Evolutionary conservation across 2,888 invertebrate genomes (phyloP).

Genomic region (Antheraea assamensis): DNA sequence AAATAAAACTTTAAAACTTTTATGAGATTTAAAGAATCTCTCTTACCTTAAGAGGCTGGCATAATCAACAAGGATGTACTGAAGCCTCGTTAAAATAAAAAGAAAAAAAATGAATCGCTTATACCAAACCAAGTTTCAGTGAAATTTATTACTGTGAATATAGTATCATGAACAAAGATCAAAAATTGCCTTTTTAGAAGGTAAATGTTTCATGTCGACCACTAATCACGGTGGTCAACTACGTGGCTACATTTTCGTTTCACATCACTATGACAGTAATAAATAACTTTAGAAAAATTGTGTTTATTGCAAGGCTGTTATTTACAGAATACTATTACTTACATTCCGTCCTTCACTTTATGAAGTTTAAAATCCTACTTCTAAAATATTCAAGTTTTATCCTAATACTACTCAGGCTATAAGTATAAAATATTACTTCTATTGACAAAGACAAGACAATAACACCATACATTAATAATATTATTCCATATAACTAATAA

Average conservation of each 20-base stretch:
- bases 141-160: background rate
- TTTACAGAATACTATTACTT: background rate
- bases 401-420: background rate
- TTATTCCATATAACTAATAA: background rate
- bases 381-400: background rate
- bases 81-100: too few relatives aligned
- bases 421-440: background rate
- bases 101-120: too few relatives aligned
- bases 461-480: background rate
- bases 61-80: too few relatives aligned
- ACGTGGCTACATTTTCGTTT: background rate
- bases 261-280: background rate
- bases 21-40: background rate
- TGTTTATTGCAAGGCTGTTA: background rate
- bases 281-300: background rate
- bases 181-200: background rate
- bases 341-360: background rate
- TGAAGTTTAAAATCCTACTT: background rate
- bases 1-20: too few relatives aligned
- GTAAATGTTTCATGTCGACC: background rate
- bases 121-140: too few relatives aligned
- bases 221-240: background rate
- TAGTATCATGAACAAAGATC: background rate
- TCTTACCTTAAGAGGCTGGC: too few relatives aligned
- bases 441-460: background rate